Evolutionary conservation across 2,888 invertebrate species (phyloP), one percentile per base, ranked within the genome.

Genomic region (Ectemnius continuus): DNA sequence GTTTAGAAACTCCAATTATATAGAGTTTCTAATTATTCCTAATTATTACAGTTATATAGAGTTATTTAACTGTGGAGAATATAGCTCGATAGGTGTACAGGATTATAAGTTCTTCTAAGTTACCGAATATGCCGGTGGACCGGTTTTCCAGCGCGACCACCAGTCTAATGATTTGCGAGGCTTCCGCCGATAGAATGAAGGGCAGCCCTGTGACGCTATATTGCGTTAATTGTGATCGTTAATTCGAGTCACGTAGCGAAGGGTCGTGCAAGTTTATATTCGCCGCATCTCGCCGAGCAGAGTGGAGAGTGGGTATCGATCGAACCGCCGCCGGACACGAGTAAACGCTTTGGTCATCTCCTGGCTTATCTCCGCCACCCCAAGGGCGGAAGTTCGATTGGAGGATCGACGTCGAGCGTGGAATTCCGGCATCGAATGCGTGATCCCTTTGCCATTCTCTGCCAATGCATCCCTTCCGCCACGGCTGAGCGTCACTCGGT

Each of bases 211-310:
- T 47, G 36, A 36, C 16, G 2, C 60, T 67, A 70, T 65, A 82
- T 76, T 70, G 79, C 81, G 82, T 85, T 86, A 86, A 86, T 86
- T 86, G 85, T 86, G 82, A 84, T 86, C 83, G 85, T 86, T 85
- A 85, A 86, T 84, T 84, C 86, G 77, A 86, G 85, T 86, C 86
- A 86, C 86, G 86, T 86, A 78, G 79, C 75, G 76, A 83, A 79
- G 83, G 16, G 80, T 80, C 78, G 76, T 75, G 66, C 73, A 74
- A 84, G 80, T 81, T 84, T 81, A 81, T 80, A 72, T 71, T 71
- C 76, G 65, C 64, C 70, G 74, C 76, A 77, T 65, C 8, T 36
- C 36, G 36, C 8, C 36, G 5, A 6, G 67, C 78, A 80, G 79
- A 78, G 80, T 52, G 52, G 52, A 16, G 52, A 16, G 52, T 13